Percentiles rank a stretch among this genome's conserved stretches.
Evolutionary conservation across 2,888 invertebrate species (phyloP).

Genomic region (Agonopterix alstromeriana): DNA sequence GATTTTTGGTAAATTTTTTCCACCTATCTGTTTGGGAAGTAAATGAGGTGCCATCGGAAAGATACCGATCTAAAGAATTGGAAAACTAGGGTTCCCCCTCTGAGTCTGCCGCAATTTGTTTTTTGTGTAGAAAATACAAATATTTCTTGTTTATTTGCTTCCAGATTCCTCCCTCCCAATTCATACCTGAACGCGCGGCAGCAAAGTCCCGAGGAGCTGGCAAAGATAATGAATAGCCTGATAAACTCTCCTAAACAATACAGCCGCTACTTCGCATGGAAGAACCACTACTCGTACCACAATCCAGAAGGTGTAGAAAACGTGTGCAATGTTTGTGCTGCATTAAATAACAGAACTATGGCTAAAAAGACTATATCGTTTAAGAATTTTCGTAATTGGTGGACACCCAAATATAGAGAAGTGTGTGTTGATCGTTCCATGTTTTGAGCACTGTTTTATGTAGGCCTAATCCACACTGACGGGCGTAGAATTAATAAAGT

Average conservation of each 20-base stretch:
- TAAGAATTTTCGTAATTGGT: constrained; percentile 44
- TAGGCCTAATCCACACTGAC: too few relatives aligned
- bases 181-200: constrained; percentile 47
- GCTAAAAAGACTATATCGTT: too few relatives aligned
- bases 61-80: too few relatives aligned
- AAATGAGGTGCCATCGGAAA: too few relatives aligned
- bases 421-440: constrained; percentile 1
- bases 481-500: too few relatives aligned
- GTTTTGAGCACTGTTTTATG: too few relatives aligned
- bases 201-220: constrained; percentile 26
- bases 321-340: constrained; percentile 45
- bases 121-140: background rate
- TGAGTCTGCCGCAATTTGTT: too few relatives aligned
- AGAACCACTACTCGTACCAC: constrained; percentile 31
- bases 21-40: too few relatives aligned
- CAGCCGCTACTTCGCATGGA: constrained; percentile 45
- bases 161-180: constrained; percentile 60
- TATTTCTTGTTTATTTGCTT: background rate
- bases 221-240: constrained; percentile 31
- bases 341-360: constrained; percentile 29
- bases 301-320: constrained; percentile 29
- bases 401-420: constrained; percentile 32
- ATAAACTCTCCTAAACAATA: constrained; percentile 35
- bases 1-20: too few relatives aligned
- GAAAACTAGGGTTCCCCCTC: too few relatives aligned